A percentile compares a stretch with the other conserved stretches of the same genome.
These are phyloP conservation scores for Ecliptopera silaceata DNA, from an alignment of 2,888 invertebrate species.

Conservation along the genomic window DNA sequence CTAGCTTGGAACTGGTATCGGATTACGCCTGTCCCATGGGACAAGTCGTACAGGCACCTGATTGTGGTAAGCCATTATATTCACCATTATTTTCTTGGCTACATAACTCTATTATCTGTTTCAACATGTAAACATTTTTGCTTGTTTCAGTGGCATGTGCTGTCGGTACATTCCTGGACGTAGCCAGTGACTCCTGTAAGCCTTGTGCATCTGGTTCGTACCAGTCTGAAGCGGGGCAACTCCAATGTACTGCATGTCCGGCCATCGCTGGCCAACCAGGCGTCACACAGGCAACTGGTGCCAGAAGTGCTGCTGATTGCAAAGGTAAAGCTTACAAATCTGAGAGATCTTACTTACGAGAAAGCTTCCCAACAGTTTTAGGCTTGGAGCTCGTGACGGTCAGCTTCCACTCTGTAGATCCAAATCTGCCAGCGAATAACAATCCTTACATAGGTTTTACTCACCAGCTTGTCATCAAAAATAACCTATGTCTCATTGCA, in stretches of 20 bases:
- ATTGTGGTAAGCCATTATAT: constrained; percentile 88
- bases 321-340: constrained; percentile 82
- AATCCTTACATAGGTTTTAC: too few relatives aligned
- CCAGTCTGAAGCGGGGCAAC: constrained; percentile 95
- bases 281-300: constrained; percentile 93
- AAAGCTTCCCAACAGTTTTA: background rate
- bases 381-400: too few relatives aligned
- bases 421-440: too few relatives aligned
- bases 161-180: constrained; percentile 93
- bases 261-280: constrained; percentile 94
- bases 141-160: constrained; percentile 90
- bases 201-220: constrained; percentile 95
- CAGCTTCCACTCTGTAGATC: too few relatives aligned
- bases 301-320: constrained; percentile 94
- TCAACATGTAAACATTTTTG: background rate
- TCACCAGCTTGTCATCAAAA: too few relatives aligned
- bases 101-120: too few relatives aligned
- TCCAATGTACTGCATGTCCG: constrained; percentile 95
- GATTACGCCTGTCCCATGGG: constrained; percentile 97
- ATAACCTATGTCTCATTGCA: constrained; percentile 50
- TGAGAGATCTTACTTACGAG: background rate
- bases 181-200: constrained; percentile 89
- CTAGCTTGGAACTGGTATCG: constrained; percentile 92
- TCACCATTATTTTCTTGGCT: too few relatives aligned
- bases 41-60: constrained; percentile 96